Percentiles rank a stretch among this genome's conserved stretches.
These are phyloP conservation scores for Nyctalus aviator DNA, from an alignment of 2,797 vertebrate genomes.

Conservation along the genomic window DNA sequence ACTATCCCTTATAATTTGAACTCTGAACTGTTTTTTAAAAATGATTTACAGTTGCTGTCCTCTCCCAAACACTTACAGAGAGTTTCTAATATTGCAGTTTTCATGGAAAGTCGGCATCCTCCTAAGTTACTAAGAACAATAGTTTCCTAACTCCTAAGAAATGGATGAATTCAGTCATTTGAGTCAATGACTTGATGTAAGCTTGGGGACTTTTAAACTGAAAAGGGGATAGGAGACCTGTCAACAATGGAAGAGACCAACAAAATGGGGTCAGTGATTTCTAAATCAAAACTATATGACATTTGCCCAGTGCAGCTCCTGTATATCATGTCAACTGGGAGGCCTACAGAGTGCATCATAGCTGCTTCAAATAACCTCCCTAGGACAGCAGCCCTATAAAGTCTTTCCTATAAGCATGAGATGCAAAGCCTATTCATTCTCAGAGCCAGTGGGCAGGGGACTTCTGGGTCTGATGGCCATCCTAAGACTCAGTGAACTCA, in stretches of 20 bases:
- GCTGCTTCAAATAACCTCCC: conserved; percentile 67
- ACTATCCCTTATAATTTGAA: not conserved
- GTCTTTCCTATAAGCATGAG: conserved; percentile 21
- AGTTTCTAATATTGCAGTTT: not conserved
- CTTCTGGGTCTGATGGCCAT: not conserved
- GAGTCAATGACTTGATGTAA: conserved; percentile 37
- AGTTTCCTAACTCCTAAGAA: conserved; percentile 21
- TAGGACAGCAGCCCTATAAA: not conserved
- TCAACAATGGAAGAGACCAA: conserved; percentile 63
- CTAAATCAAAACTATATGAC: conserved; percentile 73
- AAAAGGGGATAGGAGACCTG: conserved; percentile 50
- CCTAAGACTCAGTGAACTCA: not conserved
- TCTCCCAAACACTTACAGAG: not conserved
- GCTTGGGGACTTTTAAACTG: conserved; percentile 33
- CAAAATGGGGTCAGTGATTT: conserved; percentile 48
- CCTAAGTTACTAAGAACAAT: not conserved
- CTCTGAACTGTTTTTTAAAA: conserved; percentile 14
- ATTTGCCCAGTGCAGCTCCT: not conserved
- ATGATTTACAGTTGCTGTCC: not conserved
- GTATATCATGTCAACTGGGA: not conserved
- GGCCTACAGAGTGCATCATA: conserved; percentile 11
- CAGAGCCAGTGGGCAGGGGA: not conserved
- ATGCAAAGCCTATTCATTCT: not conserved
- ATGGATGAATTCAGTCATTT: not conserved
- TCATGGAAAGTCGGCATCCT: not conserved